phyloP scores from a whole-genome alignment of 2,888 invertebrate species.

The Caenorhabditis panamensis region DNA sequence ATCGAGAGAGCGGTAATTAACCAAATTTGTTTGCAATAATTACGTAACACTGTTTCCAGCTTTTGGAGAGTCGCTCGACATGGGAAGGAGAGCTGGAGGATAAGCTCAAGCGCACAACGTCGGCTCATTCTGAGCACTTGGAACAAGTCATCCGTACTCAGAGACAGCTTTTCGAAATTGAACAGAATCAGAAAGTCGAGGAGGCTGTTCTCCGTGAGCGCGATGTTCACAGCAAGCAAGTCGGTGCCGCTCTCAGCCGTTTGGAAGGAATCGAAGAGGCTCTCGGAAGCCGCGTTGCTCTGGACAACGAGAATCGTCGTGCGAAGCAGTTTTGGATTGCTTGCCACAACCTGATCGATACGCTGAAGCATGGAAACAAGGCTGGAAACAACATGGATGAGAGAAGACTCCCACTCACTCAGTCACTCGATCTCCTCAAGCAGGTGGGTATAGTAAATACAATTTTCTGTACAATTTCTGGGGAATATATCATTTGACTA shows the following conservation, averaged over 20 bases:
- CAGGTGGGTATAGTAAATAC: conserved; percentile 66
- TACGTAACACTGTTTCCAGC: conserved; percentile 35
- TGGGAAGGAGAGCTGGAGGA: conserved; percentile 86
- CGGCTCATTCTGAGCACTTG: conserved; percentile 88
- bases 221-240: conserved; percentile 86
- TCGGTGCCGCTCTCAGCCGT: conserved; percentile 87
- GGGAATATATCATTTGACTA: neutral
- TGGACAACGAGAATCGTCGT: conserved; percentile 82
- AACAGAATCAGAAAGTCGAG: conserved; percentile 84
- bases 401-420: conserved; percentile 78
- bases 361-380: conserved; percentile 84
- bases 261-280: conserved; percentile 88
- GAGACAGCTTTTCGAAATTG: conserved; percentile 84
- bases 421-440: conserved; percentile 68
- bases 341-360: conserved; percentile 90
- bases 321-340: conserved; percentile 95
- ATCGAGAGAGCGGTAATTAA: conserved; percentile 70
- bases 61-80: conserved; percentile 52
- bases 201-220: conserved; percentile 85
- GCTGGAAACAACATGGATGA: conserved; percentile 80
- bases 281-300: conserved; percentile 83
- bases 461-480: too few relatives aligned
- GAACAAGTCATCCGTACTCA: conserved; percentile 85
- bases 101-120: conserved; percentile 90
- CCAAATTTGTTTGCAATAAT: neutral